phyloP scores from a whole-genome alignment of 2,113 vertebrate genomes.

The Corydoras maculifer region DNA sequence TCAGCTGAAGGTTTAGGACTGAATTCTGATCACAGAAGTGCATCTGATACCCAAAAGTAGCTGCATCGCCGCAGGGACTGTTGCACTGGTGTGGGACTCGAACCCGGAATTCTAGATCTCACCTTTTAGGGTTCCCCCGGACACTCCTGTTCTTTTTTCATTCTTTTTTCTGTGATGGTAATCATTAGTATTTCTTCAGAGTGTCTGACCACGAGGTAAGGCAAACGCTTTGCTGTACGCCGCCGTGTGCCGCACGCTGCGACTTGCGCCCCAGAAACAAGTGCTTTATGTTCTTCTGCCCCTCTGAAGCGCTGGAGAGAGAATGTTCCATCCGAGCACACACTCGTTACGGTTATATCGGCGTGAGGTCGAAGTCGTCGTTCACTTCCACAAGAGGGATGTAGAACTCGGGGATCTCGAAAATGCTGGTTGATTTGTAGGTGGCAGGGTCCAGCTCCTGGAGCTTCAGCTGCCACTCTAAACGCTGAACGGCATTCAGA shows the following conservation, averaged over 20 bases:
- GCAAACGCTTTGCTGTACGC: slow-evolving; percentile 12
- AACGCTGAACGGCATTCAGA: slow-evolving; percentile 91
- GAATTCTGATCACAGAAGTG: too few species aligned
- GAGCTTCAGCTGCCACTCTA: slow-evolving; percentile 98
- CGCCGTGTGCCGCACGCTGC: not conserved
- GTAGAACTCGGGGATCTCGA: slow-evolving; percentile 96
- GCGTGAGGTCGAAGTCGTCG: slow-evolving; percentile 96
- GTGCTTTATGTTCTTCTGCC: slow-evolving; percentile 52
- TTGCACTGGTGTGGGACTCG: too few species aligned
- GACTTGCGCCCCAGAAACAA: slow-evolving; percentile 39
- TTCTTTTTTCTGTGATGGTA: too few species aligned
- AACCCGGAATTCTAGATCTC: too few species aligned
- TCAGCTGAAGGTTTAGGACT: too few species aligned
- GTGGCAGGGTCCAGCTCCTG: slow-evolving; percentile 95
- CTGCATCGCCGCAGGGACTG: too few species aligned
- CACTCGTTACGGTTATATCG: slow-evolving; percentile 73
- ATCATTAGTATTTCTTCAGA: not conserved
- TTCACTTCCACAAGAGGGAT: slow-evolving; percentile 98
- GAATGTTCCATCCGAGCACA: not conserved
- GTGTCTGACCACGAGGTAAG: slow-evolving; percentile 23
- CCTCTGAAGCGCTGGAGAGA: slow-evolving; percentile 6
- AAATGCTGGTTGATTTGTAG: slow-evolving; percentile 97
- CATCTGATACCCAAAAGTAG: too few species aligned
- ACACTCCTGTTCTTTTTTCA: too few species aligned
- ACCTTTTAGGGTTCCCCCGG: too few species aligned